Evolutionary conservation across 2,113 vertebrate species (phyloP), one percentile per base, ranked within the genome.

Genomic region (Ornithorhynchus anatinus): DNA sequence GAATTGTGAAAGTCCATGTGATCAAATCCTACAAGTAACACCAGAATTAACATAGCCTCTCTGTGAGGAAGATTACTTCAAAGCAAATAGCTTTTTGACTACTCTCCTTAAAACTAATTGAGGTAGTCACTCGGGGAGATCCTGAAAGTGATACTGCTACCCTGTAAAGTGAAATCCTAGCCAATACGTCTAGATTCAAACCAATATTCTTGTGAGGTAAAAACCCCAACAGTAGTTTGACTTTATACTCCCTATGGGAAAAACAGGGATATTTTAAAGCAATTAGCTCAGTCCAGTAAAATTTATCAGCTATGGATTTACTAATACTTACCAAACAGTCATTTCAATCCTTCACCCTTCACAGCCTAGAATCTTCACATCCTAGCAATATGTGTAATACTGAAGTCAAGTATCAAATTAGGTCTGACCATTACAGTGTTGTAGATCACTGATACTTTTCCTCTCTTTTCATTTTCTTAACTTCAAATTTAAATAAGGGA

Each of bases 101-200:
- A 13, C 1, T 77, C 4, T 56, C 62, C 36, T 77, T 61, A 59
- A 66, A 29, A 11, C 27, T 25, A 37, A 27, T 31, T n/a, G 32
- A 47, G n/a, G 17, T 31, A 15, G 37, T 59, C 6, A 5, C 31
- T 35, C 23, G 27, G 23, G 20, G 12, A 40, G 23, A 65, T 67
- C 10, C 13, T 37, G 11, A 39, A 78, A 38, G 5, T 63, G 20
- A 22, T 79, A 36, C 51, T 40, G 20, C 39, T 33, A 47, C 29
- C 17, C 59, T 35, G 7, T 44, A 60, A 71, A 71, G 20, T 33
- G 15, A 53, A 19, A 16, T 36, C 10, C 22, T 77, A 40, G 13
- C 40, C 58, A 78, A 48, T 52, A 64, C 68, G 71, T 37, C 35
- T 75, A 71, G 82, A 59, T 32, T 67, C 13, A 76, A 65, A 61